Base-by-base conservation (phyloP, 2,797 vertebrate species). In the Aselliscus stoliczkanus region DNA sequence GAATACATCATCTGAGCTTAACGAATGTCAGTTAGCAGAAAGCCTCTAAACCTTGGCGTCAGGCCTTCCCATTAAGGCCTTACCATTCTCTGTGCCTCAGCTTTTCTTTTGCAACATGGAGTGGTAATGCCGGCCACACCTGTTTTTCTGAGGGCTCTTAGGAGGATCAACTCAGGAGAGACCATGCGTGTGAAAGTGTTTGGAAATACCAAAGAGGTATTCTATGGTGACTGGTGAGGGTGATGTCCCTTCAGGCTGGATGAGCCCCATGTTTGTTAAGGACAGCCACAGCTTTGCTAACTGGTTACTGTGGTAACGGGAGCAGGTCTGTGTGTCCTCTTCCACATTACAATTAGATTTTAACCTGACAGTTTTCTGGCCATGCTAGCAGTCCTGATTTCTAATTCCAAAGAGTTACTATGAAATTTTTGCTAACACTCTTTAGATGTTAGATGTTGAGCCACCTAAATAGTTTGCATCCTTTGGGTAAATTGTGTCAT, bases 291-390 rank as follows among this genome's bases (percentile, higher is more conserved):
- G 54, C 88, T 86, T 79, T 60, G 70, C 67, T 62, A 34, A 82
- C 58, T 70, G 80, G 50, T 95, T 90, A n/a, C 72, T 50, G 34
- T 93, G 91, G 58, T 89, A 34, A 86, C 6, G 47, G 79, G 67
- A 29, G 64, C 47, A 76, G 44, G 76, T 67, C 75, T 93, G 73
- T 64, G 54, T 73, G 58, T 77, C 73, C 79, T 84, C 54, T 84
- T 83, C 65, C 54, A 23, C 65, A 12, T 64, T 25, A 60, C 73
- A 60, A 73, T 83, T 65, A 54, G 42, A 69, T 88, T 90, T 95
- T 29, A 70, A 67, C 56, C n/a, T 95, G 84, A 52, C 67, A 92
- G 58, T 64, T 92, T 97, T 93, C 92, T 65, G 93, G 93, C 69
- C 34, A 3, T 13, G 4, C 21, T 17, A 58, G 7, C 11, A n/a